Percentiles rank a stretch among this genome's conserved stretches.
phyloP scores from a whole-genome alignment of 2,797 vertebrate genomes.

The Scyliorhinus canicula region DNA sequence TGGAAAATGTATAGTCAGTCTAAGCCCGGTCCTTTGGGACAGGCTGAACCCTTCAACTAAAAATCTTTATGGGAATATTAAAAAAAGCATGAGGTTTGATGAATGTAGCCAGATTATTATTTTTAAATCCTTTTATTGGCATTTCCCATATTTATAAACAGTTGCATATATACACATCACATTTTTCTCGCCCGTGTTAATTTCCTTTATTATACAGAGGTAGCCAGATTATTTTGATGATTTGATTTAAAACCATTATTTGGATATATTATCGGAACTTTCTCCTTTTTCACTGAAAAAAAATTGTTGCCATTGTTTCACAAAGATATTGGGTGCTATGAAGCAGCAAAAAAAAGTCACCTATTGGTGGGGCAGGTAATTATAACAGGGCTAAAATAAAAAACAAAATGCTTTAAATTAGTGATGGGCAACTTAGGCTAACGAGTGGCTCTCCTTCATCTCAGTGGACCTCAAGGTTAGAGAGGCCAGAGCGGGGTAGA shows the following conservation, averaged over 20 bases:
- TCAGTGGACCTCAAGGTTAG: too few relatives aligned
- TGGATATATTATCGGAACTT: neutral
- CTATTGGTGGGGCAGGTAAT: neutral
- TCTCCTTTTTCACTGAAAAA: neutral
- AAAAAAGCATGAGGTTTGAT: neutral
- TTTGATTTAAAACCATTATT: neutral
- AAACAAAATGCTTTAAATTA: too few relatives aligned
- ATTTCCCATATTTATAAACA: too few relatives aligned
- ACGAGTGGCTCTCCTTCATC: too few relatives aligned
- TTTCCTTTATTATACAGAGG: too few relatives aligned
- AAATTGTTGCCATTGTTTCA: neutral
- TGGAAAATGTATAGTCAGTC: neutral
- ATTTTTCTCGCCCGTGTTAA: too few relatives aligned
- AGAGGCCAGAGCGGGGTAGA: too few relatives aligned
- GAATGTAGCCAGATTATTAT: neutral
- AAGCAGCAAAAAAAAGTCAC: neutral
- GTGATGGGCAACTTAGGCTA: too few relatives aligned
- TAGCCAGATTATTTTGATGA: neutral
- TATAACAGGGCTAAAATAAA: neutral
- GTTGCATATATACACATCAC: too few relatives aligned
- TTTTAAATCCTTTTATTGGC: too few relatives aligned
- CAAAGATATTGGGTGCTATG: too few relatives aligned
- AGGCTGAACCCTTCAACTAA: too few relatives aligned
- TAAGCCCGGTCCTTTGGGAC: neutral
- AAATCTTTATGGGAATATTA: neutral